phyloP scores from a whole-genome alignment of 64 coral and sea anemone species.

The Orbicella faveolata region DNA sequence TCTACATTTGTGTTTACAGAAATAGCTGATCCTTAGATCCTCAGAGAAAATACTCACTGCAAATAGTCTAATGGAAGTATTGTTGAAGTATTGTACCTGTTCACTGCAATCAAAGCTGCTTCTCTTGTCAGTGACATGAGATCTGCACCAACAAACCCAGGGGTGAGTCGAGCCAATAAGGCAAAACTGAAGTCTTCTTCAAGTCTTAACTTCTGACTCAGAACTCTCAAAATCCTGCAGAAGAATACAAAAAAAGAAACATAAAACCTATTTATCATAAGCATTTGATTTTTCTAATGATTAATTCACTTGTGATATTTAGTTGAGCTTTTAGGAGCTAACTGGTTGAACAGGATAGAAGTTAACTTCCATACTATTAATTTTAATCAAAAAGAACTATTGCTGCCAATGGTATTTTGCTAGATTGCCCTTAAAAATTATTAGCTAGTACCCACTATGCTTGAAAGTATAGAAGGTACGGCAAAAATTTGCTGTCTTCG shows the following conservation, averaged over 20 bases:
- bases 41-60: too few relatives aligned
- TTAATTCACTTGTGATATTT: neutral
- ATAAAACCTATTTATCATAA: neutral
- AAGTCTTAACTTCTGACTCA: constrained; percentile 76
- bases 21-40: too few relatives aligned
- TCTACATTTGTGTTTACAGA: too few relatives aligned
- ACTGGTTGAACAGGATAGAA: neutral
- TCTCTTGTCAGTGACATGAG: constrained; percentile 92
- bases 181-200: constrained; percentile 75
- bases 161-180: constrained; percentile 67
- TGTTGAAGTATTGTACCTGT: constrained; percentile 49
- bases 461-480: too few relatives aligned
- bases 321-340: neutral
- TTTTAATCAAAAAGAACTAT: too few relatives aligned
- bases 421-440: too few relatives aligned
- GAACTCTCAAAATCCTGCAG: constrained; percentile 79
- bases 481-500: too few relatives aligned
- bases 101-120: constrained; percentile 89
- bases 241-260: neutral
- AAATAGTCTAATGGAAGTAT: too few relatives aligned
- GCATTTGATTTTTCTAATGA: neutral
- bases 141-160: constrained; percentile 97
- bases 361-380: neutral
- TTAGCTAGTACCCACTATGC: too few relatives aligned
- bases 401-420: too few relatives aligned